Evolutionary conservation across 2,888 invertebrate species (phyloP).

Genomic region (Taphrorychus bicolor): DNA sequence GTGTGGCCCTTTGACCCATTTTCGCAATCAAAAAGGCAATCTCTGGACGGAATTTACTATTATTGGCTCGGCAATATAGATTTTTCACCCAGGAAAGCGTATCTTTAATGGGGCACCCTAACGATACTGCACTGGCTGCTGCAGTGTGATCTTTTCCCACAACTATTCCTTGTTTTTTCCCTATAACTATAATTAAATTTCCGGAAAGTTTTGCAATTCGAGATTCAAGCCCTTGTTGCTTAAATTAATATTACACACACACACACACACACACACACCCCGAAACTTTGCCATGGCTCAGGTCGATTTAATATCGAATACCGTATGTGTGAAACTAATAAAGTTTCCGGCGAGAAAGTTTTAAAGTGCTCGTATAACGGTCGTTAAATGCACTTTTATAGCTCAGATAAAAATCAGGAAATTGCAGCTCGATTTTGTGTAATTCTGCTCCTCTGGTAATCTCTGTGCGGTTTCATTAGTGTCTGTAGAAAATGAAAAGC

Average conservation of each 20-base stretch:
- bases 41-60: not conserved
- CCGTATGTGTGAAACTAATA: not conserved
- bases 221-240: too few species aligned
- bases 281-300: not conserved
- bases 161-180: not conserved
- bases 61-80: constrained; percentile 7
- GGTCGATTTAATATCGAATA: not conserved
- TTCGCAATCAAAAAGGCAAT: not conserved
- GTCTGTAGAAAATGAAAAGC: not conserved
- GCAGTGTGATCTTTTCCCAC: not conserved
- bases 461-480: not conserved
- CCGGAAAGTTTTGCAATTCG: not conserved
- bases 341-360: not conserved
- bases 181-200: not conserved
- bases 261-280: too few species aligned
- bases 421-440: not conserved
- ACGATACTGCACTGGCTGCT: not conserved
- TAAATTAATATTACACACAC: too few species aligned
- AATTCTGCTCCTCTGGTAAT: not conserved
- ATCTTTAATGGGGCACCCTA: not conserved
- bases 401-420: not conserved
- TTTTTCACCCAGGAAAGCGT: not conserved
- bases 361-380: not conserved
- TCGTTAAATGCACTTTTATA: not conserved
- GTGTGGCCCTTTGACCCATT: not conserved